Conservation (phyloP, 2,113 vertebrate genomes). For the Cyanocitta stelleri region DNA sequence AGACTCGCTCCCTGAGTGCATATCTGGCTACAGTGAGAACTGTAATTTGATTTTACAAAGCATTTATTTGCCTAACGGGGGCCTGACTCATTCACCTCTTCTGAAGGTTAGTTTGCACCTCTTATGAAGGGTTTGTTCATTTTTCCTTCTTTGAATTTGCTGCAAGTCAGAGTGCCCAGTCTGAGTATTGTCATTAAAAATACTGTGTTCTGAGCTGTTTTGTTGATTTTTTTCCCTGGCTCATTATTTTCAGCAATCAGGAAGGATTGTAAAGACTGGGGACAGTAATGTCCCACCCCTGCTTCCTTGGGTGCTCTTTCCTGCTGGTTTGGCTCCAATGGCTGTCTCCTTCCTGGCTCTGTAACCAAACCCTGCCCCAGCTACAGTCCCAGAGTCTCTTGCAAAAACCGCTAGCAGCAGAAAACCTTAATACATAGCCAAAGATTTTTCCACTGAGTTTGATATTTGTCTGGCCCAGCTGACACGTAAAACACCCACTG, state of each 20-base stretch:
- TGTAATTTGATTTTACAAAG: background rate
- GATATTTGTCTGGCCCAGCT: background rate
- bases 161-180: background rate
- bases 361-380: background rate
- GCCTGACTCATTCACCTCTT: background rate
- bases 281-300: background rate
- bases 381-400: background rate
- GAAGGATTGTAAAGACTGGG: background rate
- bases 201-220: background rate
- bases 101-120: background rate
- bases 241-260: background rate
- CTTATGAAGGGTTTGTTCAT: background rate
- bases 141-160: background rate
- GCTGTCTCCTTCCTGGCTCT: background rate
- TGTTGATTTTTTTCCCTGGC: background rate
- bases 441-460: rapidly evolving
- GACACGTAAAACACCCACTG: background rate
- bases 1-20: background rate
- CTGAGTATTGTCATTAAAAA: background rate
- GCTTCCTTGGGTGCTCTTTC: background rate
- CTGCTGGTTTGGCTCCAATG: background rate
- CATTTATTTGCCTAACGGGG: background rate
- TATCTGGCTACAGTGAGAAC: background rate
- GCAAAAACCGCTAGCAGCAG: background rate
- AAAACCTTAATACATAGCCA: background rate